Base-by-base conservation (phyloP, 2,888 invertebrate species). In the Napeogenes sylphis region DNA sequence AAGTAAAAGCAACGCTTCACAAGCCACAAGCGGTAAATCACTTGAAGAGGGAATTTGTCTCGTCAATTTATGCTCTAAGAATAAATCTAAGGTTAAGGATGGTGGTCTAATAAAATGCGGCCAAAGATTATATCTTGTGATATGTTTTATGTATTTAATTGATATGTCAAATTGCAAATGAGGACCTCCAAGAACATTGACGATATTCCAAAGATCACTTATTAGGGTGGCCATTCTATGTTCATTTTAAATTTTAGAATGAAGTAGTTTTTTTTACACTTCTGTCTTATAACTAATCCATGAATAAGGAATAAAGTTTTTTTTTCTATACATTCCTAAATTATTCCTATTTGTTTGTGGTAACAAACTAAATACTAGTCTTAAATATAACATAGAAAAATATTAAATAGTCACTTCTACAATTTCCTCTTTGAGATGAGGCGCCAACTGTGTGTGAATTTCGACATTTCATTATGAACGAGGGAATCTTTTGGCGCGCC, bases 11-110 rank as follows among this genome's bases (percentile, higher is more conserved):
- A 70, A 72, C 70, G 74, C 72, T 71, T 73, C 66, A 68, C 69
- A 71, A 73, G 70, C 73, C 73, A 73, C 65, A 69, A 51, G 64
- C 69, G 75, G 73, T 79, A 79, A 82, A 82, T 84, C 82, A 79
- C 78, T 79, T 72, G 76, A 71, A 72, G 76, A 73, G 71, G 75
- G 73, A 78, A 83, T 82, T 82, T 78, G 82, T 80, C 82, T 82
- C 81, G 78, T 84, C 84, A 82, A 85, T 84, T 84, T 82, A 82
- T 81, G 79, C 76, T 77, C 73, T 76, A 74, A 76, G 79, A 79
- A 84, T 84, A 84, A 84, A 85, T 84, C 82, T 79, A 71, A 74
- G 74, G 73, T 68, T 66, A 67, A 68, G 70, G 69, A 70, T 70
- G 70, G 70, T 66, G 73, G 74, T 75, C 74, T 74, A 75, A 75